Conservation (phyloP, 2,113 vertebrate species). For the Gulo gulo region DNA sequence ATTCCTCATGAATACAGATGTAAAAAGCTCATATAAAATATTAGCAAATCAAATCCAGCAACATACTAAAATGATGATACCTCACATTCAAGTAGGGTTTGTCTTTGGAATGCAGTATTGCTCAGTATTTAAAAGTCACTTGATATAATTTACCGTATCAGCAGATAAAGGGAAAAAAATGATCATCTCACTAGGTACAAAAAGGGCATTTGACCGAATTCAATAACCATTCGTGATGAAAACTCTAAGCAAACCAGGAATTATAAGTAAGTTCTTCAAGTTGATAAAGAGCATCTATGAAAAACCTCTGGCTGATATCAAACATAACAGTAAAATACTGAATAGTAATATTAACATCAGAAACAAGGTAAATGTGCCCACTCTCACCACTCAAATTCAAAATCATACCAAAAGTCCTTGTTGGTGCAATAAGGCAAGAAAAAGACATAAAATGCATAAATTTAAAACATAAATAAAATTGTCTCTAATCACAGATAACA, state of each 20-base stretch:
- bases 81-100: background rate
- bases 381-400: background rate
- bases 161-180: background rate
- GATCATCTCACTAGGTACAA: background rate
- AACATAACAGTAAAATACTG: background rate
- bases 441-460: background rate
- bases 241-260: background rate
- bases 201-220: conserved; percentile 29
- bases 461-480: background rate
- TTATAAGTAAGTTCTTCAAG: background rate
- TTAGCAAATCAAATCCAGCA: background rate
- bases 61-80: background rate
- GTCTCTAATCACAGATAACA: background rate
- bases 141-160: background rate
- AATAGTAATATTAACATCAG: background rate
- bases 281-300: background rate
- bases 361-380: background rate
- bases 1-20: background rate
- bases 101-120: background rate
- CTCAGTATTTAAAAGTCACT: background rate
- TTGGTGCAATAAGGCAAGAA: background rate
- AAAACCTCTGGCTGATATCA: background rate
- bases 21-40: background rate
- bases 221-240: background rate
- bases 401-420: background rate